A percentile compares a stretch with the other conserved stretches of the same genome.
These are phyloP conservation scores for Lepidothrix coronata DNA, from an alignment of 2,113 vertebrate genomes.

Conservation along the genomic window DNA sequence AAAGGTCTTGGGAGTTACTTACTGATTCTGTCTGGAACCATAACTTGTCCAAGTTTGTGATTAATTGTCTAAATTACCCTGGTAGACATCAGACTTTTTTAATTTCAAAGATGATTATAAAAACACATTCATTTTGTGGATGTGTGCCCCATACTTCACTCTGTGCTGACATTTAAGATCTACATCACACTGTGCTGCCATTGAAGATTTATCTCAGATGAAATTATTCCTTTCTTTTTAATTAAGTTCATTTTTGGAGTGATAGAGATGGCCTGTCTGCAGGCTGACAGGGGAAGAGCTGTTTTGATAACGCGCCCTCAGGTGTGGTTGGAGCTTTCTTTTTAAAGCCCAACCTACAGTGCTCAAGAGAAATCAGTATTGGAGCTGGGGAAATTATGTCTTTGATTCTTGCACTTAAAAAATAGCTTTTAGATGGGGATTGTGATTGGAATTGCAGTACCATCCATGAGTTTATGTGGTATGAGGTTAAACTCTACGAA, in stretches of 20 bases:
- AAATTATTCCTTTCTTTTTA: not conserved
- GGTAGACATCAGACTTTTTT: not conserved
- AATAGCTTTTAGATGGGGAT: not conserved
- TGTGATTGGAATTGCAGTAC: not conserved
- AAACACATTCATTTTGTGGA: not conserved
- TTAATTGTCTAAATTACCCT: not conserved
- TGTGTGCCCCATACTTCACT: not conserved
- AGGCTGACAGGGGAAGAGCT: not conserved
- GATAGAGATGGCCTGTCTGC: not conserved
- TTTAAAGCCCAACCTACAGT: not conserved
- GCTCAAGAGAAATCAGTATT: not conserved
- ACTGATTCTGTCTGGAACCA: not conserved
- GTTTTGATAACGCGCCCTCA: not conserved
- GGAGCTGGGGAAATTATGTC: not conserved
- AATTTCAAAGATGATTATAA: not conserved
- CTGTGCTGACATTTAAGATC: not conserved
- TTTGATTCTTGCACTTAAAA: not conserved
- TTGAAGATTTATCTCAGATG: not conserved
- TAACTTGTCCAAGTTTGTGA: not conserved
- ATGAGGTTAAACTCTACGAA: not conserved
- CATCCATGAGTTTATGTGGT: not conserved
- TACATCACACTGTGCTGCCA: slow-evolving; percentile 5
- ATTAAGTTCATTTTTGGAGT: slow-evolving; percentile 41
- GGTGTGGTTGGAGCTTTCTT: not conserved
- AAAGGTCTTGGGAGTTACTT: not conserved